Conservation (phyloP, 2,888 invertebrate species). For the Thyatira batis region DNA sequence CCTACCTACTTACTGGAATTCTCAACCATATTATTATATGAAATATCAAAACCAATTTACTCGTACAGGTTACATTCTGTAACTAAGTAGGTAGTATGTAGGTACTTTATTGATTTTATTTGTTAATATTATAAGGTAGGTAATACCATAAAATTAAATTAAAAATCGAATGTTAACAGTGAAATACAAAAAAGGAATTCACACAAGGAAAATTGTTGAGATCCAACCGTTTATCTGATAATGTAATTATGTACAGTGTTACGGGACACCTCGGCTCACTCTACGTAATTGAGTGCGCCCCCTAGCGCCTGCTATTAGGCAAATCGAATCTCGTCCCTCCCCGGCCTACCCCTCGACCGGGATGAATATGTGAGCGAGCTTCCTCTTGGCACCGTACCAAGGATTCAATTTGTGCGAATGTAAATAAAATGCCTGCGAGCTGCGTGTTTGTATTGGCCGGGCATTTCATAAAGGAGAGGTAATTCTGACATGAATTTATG, state of each 20-base stretch:
- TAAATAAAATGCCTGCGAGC: conserved; percentile 68
- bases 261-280: conserved; percentile 74
- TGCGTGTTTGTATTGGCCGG: conserved; percentile 16
- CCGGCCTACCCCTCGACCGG: conserved; percentile 32
- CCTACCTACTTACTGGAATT: too few species aligned
- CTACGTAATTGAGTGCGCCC: conserved; percentile 76
- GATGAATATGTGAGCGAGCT: conserved; percentile 59
- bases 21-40: background rate
- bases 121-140: too few species aligned
- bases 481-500: background rate
- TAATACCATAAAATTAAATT: background rate
- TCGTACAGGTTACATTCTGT: too few species aligned
- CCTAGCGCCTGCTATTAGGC: conserved; percentile 77
- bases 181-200: conserved; percentile 7
- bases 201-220: conserved; percentile 25
- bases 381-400: conserved; percentile 71
- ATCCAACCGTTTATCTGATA: conserved; percentile 71
- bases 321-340: conserved; percentile 75
- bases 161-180: conserved; percentile 1
- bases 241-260: conserved; percentile 77
- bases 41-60: too few species aligned
- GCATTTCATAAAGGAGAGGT: background rate
- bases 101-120: too few species aligned
- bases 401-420: conserved; percentile 78
- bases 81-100: too few species aligned